phyloP scores from a whole-genome alignment of 2,113 vertebrate genomes.

The Serinus canaria region DNA sequence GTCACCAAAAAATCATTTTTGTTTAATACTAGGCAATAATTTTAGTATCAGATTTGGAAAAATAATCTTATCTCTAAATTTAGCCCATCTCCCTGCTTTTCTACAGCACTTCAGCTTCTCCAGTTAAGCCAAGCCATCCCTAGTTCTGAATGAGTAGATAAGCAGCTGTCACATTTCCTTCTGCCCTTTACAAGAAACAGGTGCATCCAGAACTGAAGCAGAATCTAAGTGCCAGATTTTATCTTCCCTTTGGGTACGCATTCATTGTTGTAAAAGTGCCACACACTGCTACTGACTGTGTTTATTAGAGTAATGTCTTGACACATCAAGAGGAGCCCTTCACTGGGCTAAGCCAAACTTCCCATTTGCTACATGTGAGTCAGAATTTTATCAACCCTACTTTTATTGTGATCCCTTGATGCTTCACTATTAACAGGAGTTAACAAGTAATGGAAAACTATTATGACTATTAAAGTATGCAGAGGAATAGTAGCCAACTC shows the following conservation, averaged over 20 bases:
- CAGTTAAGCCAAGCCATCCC: neutral
- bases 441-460: conserved; percentile 50
- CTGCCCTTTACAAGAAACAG: conserved; percentile 9
- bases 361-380: neutral
- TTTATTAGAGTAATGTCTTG: neutral
- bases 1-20: neutral
- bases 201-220: neutral
- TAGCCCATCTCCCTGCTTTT: neutral
- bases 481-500: conserved; percentile 5
- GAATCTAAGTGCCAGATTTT: neutral
- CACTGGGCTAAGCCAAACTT: neutral
- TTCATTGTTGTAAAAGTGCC: neutral
- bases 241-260: neutral
- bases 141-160: neutral
- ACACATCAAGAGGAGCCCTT: neutral
- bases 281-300: neutral
- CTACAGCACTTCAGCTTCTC: neutral
- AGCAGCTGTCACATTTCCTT: neutral
- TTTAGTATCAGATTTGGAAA: neutral
- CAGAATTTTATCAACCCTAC: neutral
- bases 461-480: conserved; percentile 40
- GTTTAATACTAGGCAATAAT: neutral
- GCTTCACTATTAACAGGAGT: neutral
- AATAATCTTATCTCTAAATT: neutral
- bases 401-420: conserved; percentile 8